Evolutionary conservation across 2,797 vertebrate genomes (phyloP).

Genomic region (Lepilemur septentrionalis): DNA sequence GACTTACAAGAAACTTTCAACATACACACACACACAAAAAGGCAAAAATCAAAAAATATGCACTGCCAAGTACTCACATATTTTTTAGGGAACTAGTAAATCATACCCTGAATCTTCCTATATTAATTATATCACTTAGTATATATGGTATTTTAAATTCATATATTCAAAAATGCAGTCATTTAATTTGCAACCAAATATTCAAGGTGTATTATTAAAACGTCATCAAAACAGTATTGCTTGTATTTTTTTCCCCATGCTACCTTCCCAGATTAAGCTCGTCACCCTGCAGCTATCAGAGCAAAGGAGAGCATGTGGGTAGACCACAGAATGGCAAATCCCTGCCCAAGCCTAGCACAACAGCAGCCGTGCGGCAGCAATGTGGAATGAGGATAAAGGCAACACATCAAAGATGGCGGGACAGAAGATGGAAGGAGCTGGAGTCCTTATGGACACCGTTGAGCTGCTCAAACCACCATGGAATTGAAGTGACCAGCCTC

Average conservation of each 20-base stretch:
- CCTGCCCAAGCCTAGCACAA: rapidly evolving
- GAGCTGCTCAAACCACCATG: neutral
- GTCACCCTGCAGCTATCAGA: neutral
- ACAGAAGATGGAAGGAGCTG: neutral
- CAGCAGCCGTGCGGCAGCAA: neutral
- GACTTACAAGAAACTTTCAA: neutral
- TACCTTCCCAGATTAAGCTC: neutral
- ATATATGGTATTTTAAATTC: neutral
- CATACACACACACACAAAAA: neutral
- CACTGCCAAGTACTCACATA: neutral
- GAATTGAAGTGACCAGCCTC: neutral
- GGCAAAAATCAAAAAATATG: neutral
- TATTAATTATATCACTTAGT: neutral
- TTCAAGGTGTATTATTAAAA: neutral
- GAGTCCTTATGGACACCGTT: neutral
- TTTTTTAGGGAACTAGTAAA: neutral
- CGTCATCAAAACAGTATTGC: neutral
- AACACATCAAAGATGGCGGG: rapidly evolving
- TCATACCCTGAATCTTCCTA: neutral
- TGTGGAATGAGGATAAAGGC: neutral
- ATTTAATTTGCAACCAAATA: conserved; percentile 15
- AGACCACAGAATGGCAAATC: neutral
- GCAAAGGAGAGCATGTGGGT: neutral
- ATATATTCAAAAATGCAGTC: neutral
- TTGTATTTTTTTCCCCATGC: neutral